phyloP scores from a whole-genome alignment of 2,113 vertebrate genomes.

The Neotragus moschatus region DNA sequence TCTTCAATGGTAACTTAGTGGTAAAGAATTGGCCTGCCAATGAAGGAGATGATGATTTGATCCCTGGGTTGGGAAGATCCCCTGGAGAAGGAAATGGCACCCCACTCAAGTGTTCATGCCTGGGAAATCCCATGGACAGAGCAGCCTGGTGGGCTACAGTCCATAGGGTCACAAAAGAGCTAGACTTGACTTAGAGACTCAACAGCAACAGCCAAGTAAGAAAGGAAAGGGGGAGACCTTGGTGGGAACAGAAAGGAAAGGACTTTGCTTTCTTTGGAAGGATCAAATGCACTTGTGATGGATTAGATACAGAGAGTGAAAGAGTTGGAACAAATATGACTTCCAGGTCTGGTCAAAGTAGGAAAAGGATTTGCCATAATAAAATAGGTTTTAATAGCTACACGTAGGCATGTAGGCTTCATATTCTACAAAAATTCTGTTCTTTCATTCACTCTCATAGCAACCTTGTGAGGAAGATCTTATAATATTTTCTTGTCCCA shows the following conservation, averaged over 20 bases:
- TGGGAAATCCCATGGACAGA: neutral
- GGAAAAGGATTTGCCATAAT: neutral
- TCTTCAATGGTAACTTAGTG: neutral
- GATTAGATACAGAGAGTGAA: neutral
- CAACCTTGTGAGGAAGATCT: neutral
- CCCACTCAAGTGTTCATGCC: neutral
- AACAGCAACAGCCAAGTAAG: neutral
- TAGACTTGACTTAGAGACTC: neutral
- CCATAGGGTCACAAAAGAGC: neutral
- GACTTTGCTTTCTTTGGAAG: neutral
- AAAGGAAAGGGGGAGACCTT: neutral
- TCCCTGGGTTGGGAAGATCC: neutral
- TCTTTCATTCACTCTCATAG: neutral
- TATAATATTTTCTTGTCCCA: neutral
- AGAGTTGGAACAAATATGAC: neutral
- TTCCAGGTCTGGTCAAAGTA: neutral
- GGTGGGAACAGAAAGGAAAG: neutral
- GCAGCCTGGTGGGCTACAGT: neutral
- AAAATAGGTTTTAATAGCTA: neutral
- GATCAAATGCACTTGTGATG: neutral
- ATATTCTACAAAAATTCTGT: neutral
- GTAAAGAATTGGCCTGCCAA: neutral
- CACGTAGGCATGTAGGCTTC: neutral
- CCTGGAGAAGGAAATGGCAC: neutral
- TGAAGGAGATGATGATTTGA: neutral